Conservation (phyloP, 1,140 invertebrate species). For the Tribolium castaneum region DNA sequence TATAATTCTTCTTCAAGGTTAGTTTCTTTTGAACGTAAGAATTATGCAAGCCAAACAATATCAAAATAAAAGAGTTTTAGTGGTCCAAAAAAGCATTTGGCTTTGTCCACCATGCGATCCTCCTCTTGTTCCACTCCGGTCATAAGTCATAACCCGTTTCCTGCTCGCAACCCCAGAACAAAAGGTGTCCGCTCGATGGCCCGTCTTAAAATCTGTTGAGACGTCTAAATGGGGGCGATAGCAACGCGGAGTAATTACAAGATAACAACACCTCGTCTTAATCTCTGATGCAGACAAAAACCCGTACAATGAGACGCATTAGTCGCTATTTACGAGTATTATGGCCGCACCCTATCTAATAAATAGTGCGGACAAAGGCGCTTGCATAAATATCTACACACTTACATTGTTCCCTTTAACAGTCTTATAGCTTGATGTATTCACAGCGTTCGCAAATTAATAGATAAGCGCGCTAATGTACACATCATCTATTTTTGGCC, state of each 20-base stretch:
- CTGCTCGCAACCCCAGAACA: neutral
- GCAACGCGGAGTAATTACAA: conserved; percentile 55
- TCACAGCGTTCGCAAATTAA: conserved; percentile 35
- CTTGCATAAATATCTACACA: conserved; percentile 45
- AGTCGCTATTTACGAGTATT: conserved; percentile 56
- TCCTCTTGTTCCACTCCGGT: neutral
- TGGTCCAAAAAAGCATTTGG: neutral
- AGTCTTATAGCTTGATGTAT: conserved; percentile 35
- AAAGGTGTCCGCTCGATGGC: conserved; percentile 36
- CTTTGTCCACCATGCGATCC: neutral
- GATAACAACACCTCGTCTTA: conserved; percentile 57
- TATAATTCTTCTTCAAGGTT: conserved; percentile 30
- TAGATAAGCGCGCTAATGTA: conserved; percentile 27
- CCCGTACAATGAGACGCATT: conserved; percentile 55
- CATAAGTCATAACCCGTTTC: conserved; percentile 1
- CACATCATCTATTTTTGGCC: conserved; percentile 32
- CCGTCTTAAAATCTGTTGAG: conserved; percentile 35
- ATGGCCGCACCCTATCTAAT: conserved; percentile 51
- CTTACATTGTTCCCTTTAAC: conserved; percentile 31
- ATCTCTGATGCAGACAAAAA: conserved; percentile 56
- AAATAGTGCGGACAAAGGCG: conserved; percentile 53
- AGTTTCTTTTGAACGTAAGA: conserved; percentile 18
- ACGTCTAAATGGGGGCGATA: conserved; percentile 42
- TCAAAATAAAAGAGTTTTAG: neutral
- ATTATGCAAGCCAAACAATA: conserved; percentile 24